These are phyloP conservation scores for Prorops nasuta DNA, from an alignment of 1,140 invertebrate genomes.

Conservation along the genomic window DNA sequence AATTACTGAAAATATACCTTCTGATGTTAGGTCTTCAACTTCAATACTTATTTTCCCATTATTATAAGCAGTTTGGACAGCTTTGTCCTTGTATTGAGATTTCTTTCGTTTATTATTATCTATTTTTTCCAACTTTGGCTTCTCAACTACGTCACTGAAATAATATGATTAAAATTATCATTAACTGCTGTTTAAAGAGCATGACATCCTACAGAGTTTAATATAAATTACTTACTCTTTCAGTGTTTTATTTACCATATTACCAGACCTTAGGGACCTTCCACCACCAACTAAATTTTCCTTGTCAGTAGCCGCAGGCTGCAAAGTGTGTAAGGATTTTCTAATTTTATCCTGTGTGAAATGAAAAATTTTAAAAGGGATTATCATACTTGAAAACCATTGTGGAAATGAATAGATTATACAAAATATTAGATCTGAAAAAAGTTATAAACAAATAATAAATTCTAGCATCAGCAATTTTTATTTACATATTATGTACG, in stretches of 20 bases:
- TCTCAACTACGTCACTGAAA: constrained; percentile 32
- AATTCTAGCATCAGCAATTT: background rate
- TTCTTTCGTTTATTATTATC: constrained; percentile 32
- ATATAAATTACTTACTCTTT: constrained; percentile 38
- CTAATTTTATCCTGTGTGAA: constrained; percentile 47
- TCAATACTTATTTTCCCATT: constrained; percentile 56
- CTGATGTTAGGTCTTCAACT: constrained; percentile 63
- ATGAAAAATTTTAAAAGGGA: background rate
- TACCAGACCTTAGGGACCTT: constrained; percentile 36
- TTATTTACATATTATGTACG: no score
- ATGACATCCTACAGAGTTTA: background rate
- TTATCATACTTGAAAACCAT: background rate
- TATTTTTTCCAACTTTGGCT: constrained; percentile 28
- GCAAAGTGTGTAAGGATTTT: constrained; percentile 64
- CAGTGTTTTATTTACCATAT: constrained; percentile 22
- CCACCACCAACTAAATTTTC: constrained; percentile 65
- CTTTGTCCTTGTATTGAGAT: constrained; percentile 54
- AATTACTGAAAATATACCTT: constrained; percentile 35
- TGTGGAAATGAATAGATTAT: no score
- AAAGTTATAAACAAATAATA: background rate
- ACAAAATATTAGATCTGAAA: background rate
- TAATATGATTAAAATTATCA: background rate
- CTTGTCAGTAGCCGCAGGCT: constrained; percentile 62
- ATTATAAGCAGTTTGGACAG: constrained; percentile 55
- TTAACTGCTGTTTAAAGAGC: background rate